A percentile compares a stretch with the other conserved stretches of the same genome.
These are phyloP conservation scores for Myxocyprinus asiaticus DNA, from an alignment of 2,113 vertebrate genomes.

Conservation along the genomic window DNA sequence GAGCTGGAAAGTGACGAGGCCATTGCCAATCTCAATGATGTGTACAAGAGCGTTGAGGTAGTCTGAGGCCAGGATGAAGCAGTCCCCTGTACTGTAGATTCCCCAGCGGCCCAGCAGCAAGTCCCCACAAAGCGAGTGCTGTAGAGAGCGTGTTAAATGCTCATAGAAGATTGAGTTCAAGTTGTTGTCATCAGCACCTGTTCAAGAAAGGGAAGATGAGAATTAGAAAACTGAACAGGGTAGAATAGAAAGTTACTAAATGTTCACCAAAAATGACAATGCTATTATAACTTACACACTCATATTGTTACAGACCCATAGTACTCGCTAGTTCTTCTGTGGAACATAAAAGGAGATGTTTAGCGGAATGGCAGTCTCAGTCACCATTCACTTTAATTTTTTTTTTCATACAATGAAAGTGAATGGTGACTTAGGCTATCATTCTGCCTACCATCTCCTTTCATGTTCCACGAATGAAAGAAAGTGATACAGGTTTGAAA, in stretches of 20 bases:
- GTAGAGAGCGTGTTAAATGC: conserved; percentile 87
- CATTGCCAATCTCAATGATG: conserved; percentile 90
- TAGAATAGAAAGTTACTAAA: background rate
- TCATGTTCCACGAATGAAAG: too few species aligned
- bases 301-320: too few species aligned
- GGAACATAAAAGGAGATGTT: too few species aligned
- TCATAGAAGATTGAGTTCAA: conserved; percentile 92
- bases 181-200: conserved; percentile 90
- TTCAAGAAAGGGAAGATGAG: background rate
- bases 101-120: conserved; percentile 89
- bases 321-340: too few species aligned
- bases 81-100: conserved; percentile 86
- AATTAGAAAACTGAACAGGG: background rate
- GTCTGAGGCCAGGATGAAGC: conserved; percentile 90
- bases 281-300: too few species aligned
- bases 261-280: too few species aligned
- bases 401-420: too few species aligned
- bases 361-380: too few species aligned
- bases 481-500: too few species aligned
- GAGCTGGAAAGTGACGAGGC: conserved; percentile 89
- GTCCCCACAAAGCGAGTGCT: conserved; percentile 89
- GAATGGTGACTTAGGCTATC: too few species aligned
- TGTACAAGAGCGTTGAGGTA: conserved; percentile 92
- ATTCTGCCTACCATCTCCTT: too few species aligned
- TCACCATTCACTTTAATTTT: too few species aligned